These are phyloP conservation scores for Corapipo altera DNA, from an alignment of 2,113 vertebrate genomes.

Conservation along the genomic window DNA sequence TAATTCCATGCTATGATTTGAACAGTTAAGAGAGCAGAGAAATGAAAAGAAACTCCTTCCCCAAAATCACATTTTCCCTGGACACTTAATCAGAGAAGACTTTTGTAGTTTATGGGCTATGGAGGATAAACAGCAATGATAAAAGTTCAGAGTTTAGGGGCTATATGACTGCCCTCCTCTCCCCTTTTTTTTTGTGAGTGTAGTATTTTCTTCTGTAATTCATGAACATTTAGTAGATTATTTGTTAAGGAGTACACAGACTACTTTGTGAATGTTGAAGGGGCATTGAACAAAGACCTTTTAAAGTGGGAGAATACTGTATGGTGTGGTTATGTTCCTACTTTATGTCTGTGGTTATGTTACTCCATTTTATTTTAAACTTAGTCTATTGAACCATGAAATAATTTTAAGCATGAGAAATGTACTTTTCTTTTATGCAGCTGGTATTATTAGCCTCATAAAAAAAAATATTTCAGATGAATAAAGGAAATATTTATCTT, in stretches of 20 bases:
- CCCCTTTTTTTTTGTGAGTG: rapidly evolving
- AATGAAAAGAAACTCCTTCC: background rate
- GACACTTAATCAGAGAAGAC: background rate
- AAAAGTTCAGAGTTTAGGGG: background rate
- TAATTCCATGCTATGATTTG: background rate
- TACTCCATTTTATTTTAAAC: conserved; percentile 19
- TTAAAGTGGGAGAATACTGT: background rate
- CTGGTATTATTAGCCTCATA: background rate
- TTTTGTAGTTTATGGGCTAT: background rate
- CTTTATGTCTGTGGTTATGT: background rate
- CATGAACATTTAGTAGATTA: background rate
- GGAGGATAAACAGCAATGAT: background rate
- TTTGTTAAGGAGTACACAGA: background rate
- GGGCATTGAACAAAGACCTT: background rate
- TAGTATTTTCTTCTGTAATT: background rate
- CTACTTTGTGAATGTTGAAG: background rate
- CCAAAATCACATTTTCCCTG: background rate
- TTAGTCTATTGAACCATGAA: background rate
- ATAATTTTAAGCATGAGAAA: background rate
- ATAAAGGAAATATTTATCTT: conserved; percentile 28
- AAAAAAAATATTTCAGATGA: background rate
- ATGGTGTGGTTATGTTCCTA: background rate
- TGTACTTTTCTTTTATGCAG: background rate
- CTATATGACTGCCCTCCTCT: background rate
- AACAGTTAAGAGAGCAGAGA: background rate